phyloP scores from a whole-genome alignment of 2,113 vertebrate genomes.

The Galeopterus variegatus region DNA sequence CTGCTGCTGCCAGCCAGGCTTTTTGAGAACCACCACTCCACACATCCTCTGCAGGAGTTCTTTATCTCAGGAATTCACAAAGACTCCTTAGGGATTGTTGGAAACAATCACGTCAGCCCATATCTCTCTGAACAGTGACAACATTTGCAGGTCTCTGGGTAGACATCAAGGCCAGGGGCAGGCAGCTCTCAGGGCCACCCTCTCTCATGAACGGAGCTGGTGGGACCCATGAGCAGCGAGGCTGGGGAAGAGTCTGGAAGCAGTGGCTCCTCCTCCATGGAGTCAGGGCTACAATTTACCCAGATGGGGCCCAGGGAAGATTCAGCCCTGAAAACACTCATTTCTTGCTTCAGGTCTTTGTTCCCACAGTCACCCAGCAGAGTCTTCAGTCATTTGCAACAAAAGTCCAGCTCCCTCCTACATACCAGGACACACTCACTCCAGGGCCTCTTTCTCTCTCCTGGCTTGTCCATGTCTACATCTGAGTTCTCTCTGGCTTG shows the following conservation, averaged over 20 bases:
- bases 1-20: background rate
- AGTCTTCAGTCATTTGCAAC: background rate
- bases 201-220: background rate
- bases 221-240: fast-evolving
- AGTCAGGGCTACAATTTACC: background rate
- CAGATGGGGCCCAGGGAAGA: fast-evolving
- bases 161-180: background rate
- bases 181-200: background rate
- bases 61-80: too few species aligned
- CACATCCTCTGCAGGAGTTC: background rate
- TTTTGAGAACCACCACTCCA: background rate
- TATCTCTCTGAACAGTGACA: background rate
- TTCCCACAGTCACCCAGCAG: background rate
- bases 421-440: background rate
- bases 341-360: background rate
- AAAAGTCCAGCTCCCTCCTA: background rate
- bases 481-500: background rate
- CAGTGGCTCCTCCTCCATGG: background rate
- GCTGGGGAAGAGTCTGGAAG: background rate
- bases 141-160: background rate
- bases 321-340: background rate
- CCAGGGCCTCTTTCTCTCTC: background rate
- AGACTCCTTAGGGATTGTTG: background rate
- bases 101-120: background rate
- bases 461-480: fast-evolving